Evolutionary conservation across 2,113 vertebrate species (phyloP).

Genomic region (Phodopus roborovskii): DNA sequence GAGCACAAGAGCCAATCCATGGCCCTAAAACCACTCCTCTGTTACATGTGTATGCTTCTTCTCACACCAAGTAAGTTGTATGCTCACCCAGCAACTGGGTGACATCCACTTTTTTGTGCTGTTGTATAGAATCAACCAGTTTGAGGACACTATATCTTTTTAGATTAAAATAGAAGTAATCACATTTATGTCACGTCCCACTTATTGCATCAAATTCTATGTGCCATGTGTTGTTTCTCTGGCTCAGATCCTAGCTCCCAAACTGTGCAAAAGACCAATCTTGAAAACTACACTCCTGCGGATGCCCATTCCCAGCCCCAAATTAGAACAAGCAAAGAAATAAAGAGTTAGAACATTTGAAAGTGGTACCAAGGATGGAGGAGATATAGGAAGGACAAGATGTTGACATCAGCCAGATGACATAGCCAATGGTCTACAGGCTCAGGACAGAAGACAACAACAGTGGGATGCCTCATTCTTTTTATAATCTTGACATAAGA

Average conservation of each 20-base stretch:
- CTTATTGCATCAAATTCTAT: slow-evolving; percentile 38
- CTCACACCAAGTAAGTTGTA: background rate
- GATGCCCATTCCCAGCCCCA: background rate
- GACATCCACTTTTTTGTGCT: background rate
- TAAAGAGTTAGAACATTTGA: background rate
- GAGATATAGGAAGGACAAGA: background rate
- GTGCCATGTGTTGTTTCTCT: slow-evolving; percentile 14
- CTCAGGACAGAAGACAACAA: background rate
- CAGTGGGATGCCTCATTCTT: background rate
- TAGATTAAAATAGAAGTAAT: slow-evolving; percentile 59
- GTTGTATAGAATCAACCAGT: slow-evolving; percentile 15
- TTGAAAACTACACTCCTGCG: background rate
- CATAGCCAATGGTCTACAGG: background rate
- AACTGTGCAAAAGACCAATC: slow-evolving; percentile 48
- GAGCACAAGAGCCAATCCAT: background rate
- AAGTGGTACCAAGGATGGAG: background rate
- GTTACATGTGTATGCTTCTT: background rate
- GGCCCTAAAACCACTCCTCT: no score
- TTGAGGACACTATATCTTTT: background rate
- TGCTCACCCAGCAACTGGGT: background rate
- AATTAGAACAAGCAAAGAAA: slow-evolving; percentile 44
- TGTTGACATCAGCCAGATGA: background rate
- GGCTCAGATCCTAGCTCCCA: slow-evolving; percentile 26
- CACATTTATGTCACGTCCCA: slow-evolving; percentile 35
- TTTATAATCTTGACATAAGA: background rate